Percentiles rank a stretch among this genome's conserved stretches.
Conservation (phyloP, 2,888 invertebrate species). For the Drosophila melanosoma region DNA sequence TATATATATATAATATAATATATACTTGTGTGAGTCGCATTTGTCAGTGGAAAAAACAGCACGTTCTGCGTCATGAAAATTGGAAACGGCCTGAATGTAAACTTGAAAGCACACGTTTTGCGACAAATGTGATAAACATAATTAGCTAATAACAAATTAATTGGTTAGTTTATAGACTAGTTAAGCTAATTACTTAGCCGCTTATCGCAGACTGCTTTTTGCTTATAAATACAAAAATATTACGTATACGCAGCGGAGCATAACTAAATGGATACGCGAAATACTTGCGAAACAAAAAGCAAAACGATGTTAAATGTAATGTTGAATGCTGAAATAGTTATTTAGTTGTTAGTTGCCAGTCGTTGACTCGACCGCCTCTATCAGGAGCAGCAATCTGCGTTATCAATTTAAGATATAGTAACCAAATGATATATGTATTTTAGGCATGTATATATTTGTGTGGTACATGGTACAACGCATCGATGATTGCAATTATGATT, state of each 20-base stretch:
- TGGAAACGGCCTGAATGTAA: background rate
- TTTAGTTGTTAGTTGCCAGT: conserved; percentile 1
- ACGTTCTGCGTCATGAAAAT: conserved; percentile 40
- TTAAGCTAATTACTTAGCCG: conserved; percentile 47
- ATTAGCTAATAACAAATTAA: conserved; percentile 33
- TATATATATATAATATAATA: background rate
- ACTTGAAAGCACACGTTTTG: conserved; percentile 3
- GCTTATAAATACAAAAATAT: conserved; percentile 8
- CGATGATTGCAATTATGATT: conserved; percentile 70
- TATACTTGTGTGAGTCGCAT: background rate
- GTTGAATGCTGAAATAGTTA: conserved; percentile 2
- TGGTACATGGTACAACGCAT: conserved; percentile 43
- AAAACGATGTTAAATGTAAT: conserved; percentile 58
- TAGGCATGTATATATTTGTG: background rate
- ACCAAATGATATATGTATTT: background rate
- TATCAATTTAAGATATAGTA: conserved; percentile 24
- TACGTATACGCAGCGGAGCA: conserved; percentile 64
- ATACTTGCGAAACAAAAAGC: conserved; percentile 35
- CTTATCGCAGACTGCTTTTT: conserved; percentile 35
- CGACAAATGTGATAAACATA: conserved; percentile 7
- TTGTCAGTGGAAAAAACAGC: conserved; percentile 15
- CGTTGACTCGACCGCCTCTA: background rate
- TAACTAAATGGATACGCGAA: conserved; percentile 30
- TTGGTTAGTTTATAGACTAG: conserved; percentile 34
- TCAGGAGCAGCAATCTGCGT: conserved; percentile 22